Conservation (phyloP, 2,797 vertebrate species). For the Decapterus maruadsi region DNA sequence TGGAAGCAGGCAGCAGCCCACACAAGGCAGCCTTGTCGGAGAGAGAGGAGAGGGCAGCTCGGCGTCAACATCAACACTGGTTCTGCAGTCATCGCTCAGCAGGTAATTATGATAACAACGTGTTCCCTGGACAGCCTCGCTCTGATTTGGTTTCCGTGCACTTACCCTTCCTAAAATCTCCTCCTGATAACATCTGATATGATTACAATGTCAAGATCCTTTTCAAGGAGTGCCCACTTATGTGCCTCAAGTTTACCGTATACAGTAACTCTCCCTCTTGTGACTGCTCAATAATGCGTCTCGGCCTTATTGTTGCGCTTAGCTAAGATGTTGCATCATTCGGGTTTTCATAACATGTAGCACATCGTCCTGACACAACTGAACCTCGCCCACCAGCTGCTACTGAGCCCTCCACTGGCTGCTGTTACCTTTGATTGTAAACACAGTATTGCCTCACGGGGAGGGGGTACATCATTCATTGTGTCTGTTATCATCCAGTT, state of each 20-base stretch:
- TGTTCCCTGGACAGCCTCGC: constrained; percentile 75
- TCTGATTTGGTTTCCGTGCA: constrained; percentile 80
- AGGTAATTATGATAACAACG: constrained; percentile 83
- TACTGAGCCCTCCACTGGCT: constrained; percentile 47
- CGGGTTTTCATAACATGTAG: constrained; percentile 53
- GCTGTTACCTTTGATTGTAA: constrained; percentile 65
- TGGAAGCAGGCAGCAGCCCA: constrained; percentile 64
- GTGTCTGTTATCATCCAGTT: constrained; percentile 70
- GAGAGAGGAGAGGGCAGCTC: constrained; percentile 64
- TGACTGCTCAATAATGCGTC: constrained; percentile 44
- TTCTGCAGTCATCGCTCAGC: constrained; percentile 78
- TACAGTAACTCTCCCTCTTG: constrained; percentile 63
- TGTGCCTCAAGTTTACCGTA: constrained; percentile 69
- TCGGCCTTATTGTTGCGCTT: constrained; percentile 45
- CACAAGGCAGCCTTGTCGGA: constrained; percentile 64
- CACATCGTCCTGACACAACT: constrained; percentile 54
- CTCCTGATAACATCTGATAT: constrained; percentile 77
- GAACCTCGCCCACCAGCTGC: constrained; percentile 64
- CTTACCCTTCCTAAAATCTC: constrained; percentile 79
- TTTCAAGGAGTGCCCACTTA: constrained; percentile 74
- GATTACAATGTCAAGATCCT: constrained; percentile 82
- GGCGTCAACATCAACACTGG: constrained; percentile 73
- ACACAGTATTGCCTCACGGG: constrained; percentile 56
- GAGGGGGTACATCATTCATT: constrained; percentile 63
- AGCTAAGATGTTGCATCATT: constrained; percentile 41